Evolutionary conservation across 2,797 vertebrate genomes (phyloP).

Genomic region (Bradypodion ventrale): DNA sequence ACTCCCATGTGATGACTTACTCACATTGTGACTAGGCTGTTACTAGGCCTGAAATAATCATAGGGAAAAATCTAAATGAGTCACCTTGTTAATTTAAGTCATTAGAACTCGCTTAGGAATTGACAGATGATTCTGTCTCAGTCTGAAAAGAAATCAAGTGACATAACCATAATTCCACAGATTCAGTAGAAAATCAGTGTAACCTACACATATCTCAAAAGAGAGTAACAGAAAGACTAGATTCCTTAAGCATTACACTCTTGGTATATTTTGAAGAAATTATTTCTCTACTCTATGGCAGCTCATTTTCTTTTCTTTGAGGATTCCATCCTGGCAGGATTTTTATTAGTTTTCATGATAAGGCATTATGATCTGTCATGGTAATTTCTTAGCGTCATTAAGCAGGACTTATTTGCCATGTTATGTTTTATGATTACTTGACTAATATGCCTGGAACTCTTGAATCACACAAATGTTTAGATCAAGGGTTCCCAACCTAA

Average conservation of each 20-base stretch:
- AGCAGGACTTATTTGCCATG: neutral
- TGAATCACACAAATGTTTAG: neutral
- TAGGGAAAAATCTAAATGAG: neutral
- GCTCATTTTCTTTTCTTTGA: neutral
- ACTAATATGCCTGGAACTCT: neutral
- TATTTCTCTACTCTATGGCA: too few species aligned
- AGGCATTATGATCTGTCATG: too few species aligned
- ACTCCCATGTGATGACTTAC: neutral
- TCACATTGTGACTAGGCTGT: conserved; percentile 7
- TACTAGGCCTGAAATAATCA: conserved; percentile 1
- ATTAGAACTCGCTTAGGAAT: neutral
- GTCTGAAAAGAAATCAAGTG: neutral
- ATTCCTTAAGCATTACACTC: neutral
- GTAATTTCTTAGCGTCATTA: neutral
- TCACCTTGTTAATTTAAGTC: neutral
- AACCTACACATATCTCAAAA: neutral
- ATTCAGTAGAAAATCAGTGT: too few species aligned
- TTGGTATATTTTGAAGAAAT: neutral
- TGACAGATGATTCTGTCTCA: neutral
- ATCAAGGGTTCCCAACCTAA: too few species aligned
- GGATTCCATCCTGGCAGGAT: neutral
- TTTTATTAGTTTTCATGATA: neutral
- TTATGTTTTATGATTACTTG: neutral
- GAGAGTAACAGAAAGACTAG: neutral
- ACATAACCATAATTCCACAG: neutral